Evolutionary conservation across 30 jellyfish, hydroid and myxozoan genomes (phyloP), one percentile per base, ranked within the genome.

Genomic region (Chrysaora quinquecirrha): DNA sequence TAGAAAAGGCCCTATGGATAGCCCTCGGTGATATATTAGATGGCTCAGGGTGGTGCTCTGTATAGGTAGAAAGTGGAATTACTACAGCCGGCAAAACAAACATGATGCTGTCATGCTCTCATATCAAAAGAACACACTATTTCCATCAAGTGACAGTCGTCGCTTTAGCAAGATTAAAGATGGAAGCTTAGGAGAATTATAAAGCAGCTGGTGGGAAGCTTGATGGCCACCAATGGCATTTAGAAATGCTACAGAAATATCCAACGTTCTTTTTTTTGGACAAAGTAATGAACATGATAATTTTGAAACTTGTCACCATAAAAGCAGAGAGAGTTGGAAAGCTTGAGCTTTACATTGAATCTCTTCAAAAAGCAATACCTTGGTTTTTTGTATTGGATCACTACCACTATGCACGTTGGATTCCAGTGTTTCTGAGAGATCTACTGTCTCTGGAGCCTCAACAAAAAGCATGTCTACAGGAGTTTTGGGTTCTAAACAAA

Each of bases 331-430:
- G 58, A 43, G 58, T 43, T 43, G 58, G 58, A 43, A 43, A 43
- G n/a, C 16, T 43, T 6, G 58, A 43, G 58, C 58, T 43, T 43
- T 43, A 43, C 16, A 43, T 43, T 43, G 58, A 43, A 16, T 43
- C 58, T 43, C 58, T 43, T 43, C 16, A 43, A 43, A n/a, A 43
- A 43, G 58, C 58, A 25, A 58, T 20, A 4, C 72, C 72, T 58
- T 58, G 72, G 72, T 58, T 58, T 58, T 58, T 58, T 20, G 72
- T 22, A 11, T 20, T 58, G 28, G 72, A 58, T 58, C 72, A 58
- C 32, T 25, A 58, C 28, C 72, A 58, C 32, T 58, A 58, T 25
- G 72, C 10, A 4, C 28, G 72, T 19, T 58, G 72, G 72, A 20
- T 58, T 25, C 28, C 31, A 19, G 72, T 58, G 28, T 25, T 19